phyloP scores from a whole-genome alignment of 2,888 invertebrate genomes.

The Drosophila barbarae region DNA sequence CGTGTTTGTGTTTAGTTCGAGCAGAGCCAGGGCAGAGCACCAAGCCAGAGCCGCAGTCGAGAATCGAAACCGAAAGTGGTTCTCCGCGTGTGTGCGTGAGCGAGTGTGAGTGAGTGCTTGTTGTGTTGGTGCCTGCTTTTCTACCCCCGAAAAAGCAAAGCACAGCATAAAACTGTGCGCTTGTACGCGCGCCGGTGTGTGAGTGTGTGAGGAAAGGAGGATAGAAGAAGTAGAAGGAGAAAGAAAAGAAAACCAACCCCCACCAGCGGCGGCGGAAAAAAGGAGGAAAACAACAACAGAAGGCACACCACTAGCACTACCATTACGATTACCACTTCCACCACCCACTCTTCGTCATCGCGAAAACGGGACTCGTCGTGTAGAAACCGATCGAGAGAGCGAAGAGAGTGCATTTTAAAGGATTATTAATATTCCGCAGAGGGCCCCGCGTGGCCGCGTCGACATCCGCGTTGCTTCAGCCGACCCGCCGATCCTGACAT shows the following conservation, averaged over 20 bases:
- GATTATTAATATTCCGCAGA: conserved; percentile 14
- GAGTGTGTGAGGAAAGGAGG: conserved; percentile 34
- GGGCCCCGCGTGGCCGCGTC: conserved; percentile 25
- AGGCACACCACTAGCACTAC: conserved; percentile 30
- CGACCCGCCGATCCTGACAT: conserved; percentile 60
- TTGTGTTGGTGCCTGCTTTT: conserved; percentile 56
- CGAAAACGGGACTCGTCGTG: conserved; percentile 26
- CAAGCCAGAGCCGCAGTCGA: conserved; percentile 63
- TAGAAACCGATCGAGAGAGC: conserved; percentile 19
- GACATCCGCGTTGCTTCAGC: not conserved
- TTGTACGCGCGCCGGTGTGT: conserved; percentile 44
- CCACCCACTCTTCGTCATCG: conserved; percentile 68
- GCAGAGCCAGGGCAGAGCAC: conserved; percentile 19
- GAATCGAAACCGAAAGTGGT: conserved; percentile 47
- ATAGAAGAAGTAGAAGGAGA: conserved; percentile 6
- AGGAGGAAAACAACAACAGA: conserved; percentile 55
- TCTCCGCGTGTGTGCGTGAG: conserved; percentile 29
- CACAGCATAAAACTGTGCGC: conserved; percentile 74
- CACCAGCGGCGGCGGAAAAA: conserved; percentile 61
- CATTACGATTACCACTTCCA: conserved; percentile 49
- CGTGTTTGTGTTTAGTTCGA: conserved; percentile 57
- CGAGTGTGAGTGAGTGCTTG: conserved; percentile 17
- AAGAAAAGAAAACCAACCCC: conserved; percentile 69
- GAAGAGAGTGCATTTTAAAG: conserved; percentile 21
- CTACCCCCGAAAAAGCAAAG: conserved; percentile 74